These are phyloP conservation scores for Protonibea diacanthus DNA, from an alignment of 2,797 vertebrate genomes.

Conservation along the genomic window DNA sequence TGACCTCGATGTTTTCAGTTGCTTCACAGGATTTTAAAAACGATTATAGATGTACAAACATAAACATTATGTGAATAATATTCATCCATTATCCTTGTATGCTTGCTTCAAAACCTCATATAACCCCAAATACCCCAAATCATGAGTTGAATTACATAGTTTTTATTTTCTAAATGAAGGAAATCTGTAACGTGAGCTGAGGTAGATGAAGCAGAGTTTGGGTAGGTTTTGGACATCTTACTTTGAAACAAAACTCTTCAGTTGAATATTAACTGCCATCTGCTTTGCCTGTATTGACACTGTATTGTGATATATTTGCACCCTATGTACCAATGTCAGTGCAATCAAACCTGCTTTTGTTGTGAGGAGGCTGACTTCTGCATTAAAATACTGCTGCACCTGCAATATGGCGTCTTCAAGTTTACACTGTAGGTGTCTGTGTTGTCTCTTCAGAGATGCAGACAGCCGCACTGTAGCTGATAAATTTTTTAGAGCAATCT, in stretches of 20 bases:
- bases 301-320: slow-evolving; percentile 59
- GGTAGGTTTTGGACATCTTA: slow-evolving; percentile 22
- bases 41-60: neutral
- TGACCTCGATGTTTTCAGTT: neutral
- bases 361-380: slow-evolving; percentile 39
- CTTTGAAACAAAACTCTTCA: slow-evolving; percentile 52
- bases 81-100: neutral
- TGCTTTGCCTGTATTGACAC: slow-evolving; percentile 49
- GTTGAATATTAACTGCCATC: slow-evolving; percentile 18
- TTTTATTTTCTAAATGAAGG: neutral
- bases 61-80: neutral
- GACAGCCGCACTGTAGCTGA: no score
- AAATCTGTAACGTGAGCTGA: neutral
- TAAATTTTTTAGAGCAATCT: no score
- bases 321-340: slow-evolving; percentile 25
- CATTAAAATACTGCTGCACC: neutral
- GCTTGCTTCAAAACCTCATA: no score
- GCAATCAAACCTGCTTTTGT: slow-evolving; percentile 5
- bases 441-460: neutral
- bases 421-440: no score
- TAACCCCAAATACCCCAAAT: no score
- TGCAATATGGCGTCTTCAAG: neutral
- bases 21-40: slow-evolving; percentile 1
- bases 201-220: neutral
- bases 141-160: neutral